A percentile compares a stretch with the other conserved stretches of the same genome.
phyloP scores from a whole-genome alignment of 2,113 vertebrate species.

The Gnathonemus echidnorhynchus region DNA sequence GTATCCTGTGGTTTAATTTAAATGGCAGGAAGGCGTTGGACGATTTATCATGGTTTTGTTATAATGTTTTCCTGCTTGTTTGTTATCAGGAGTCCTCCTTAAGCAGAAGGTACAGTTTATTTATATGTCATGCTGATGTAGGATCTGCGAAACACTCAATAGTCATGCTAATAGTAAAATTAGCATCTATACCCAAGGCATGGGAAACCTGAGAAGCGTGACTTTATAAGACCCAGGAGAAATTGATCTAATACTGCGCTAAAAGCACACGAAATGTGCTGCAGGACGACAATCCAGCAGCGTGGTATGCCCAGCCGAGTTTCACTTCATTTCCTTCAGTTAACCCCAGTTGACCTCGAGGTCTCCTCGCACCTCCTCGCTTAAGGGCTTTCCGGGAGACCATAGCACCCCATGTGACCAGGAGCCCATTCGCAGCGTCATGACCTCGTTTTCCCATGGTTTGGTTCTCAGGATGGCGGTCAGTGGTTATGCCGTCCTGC shows the following conservation, averaged over 20 bases:
- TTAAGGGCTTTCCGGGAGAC: background rate
- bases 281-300: background rate
- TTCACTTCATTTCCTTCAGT: background rate
- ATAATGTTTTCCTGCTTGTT: background rate
- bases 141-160: background rate
- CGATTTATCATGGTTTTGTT: background rate
- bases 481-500: background rate
- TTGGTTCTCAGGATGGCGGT: background rate
- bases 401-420: background rate
- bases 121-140: background rate
- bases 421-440: background rate
- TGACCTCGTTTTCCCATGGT: background rate
- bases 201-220: background rate
- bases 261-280: background rate
- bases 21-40: background rate
- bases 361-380: background rate
- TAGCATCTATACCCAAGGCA: background rate
- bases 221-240: background rate
- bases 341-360: background rate
- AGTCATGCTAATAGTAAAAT: background rate
- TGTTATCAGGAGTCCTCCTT: background rate
- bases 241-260: background rate
- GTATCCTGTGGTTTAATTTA: background rate
- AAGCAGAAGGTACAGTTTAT: background rate
- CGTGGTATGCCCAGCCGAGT: background rate